Base-by-base conservation (phyloP, 2,888 invertebrate species). In the Diloba caeruleocephala region DNA sequence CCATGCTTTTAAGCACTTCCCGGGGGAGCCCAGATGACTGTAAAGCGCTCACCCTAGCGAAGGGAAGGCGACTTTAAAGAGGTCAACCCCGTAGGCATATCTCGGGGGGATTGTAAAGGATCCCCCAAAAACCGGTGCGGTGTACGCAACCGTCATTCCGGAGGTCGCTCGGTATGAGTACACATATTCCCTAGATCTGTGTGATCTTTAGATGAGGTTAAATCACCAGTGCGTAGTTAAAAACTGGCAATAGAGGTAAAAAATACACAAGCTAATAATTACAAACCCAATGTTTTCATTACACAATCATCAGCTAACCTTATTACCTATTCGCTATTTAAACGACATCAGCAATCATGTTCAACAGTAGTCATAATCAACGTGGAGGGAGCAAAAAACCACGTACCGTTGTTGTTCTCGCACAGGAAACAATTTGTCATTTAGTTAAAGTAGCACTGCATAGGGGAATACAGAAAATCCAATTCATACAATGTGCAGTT, bases 401-500 rank as follows among this genome's bases (percentile, higher is more conserved):
- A 26, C 65, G 54, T 31, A 15, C 71, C 56, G 56, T 55, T 70
- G 67, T 62, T 59, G 69, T 64, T 57, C 58, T 48, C 34, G 56
- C 57, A 51, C 74, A 76, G 81, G 79, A 79, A 74, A 70, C 64
- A 71, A 75, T 76, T 79, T 78, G 74, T 78, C 74, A 71, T 73
- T 74, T 67, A 68, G 71, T 73, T 65, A 58, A 36, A 44, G 45
- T 54, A 14, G 10, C 31, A 43, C 32, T 19, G 5, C 9, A 12
- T 13, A 15, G 8, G 7, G 6, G 12, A 8, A 43, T 39, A 48
- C 52, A 68, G 59, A 62, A 65, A 46, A 32, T 50, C 28, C 29
- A 26, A 19, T 44, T 26, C 7, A 14, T 1, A 31, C 9, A 4
- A 0, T 1, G 1, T 12, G 1, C 13, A 13, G n/a, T n/a, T n/a